Conservation (phyloP, 1,140 invertebrate species). For the Drosophila tristis region DNA sequence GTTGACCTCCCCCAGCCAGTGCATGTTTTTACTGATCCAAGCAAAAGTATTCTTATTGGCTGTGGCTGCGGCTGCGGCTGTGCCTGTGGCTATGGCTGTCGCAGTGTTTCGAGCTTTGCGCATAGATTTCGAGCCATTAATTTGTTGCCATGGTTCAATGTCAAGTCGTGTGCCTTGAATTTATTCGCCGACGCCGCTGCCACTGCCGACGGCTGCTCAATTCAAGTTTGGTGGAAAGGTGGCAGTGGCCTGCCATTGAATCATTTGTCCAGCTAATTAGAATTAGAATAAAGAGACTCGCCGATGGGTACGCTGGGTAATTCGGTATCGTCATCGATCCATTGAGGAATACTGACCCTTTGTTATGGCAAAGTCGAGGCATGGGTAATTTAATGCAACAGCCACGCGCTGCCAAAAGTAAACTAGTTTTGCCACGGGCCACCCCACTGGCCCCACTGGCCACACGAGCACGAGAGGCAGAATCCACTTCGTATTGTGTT, state of each 20-base stretch:
- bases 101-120: conserved; percentile 13
- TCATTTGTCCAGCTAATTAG: background rate
- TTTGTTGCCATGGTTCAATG: conserved; percentile 60
- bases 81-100: conserved; percentile 12
- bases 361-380: background rate
- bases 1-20: conserved; percentile 73
- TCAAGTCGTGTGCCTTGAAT: conserved; percentile 53
- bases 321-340: background rate
- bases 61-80: background rate
- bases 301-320: background rate
- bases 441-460: too few relatives aligned
- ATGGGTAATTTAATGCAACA: conserved; percentile 27
- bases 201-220: conserved; percentile 6
- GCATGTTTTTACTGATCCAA: conserved; percentile 63
- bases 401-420: conserved; percentile 35
- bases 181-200: conserved; percentile 25
- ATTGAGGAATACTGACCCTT: too few relatives aligned
- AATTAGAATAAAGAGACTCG: conserved; percentile 1
- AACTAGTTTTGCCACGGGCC: conserved; percentile 29
- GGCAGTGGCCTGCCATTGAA: background rate
- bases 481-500: conserved; percentile 12
- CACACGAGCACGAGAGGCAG: background rate
- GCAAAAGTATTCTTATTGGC: conserved; percentile 68
- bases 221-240: conserved; percentile 1
- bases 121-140: conserved; percentile 52